A percentile compares a stretch with the other conserved stretches of the same genome.
Conservation (phyloP, 2,888 invertebrate species). For the Drosophila cognata region DNA sequence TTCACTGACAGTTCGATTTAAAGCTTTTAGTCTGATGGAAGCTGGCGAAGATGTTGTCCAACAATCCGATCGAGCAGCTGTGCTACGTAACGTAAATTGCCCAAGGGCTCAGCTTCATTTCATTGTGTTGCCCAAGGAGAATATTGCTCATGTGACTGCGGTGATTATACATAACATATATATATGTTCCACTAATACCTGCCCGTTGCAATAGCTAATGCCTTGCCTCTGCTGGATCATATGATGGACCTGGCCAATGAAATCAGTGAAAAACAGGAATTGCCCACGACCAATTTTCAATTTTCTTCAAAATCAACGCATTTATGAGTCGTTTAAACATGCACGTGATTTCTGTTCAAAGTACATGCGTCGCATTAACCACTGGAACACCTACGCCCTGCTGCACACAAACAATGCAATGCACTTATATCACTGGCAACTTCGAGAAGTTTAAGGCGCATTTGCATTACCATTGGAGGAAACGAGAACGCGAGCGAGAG, state of each 20-base stretch:
- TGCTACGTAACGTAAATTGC: conserved; percentile 16
- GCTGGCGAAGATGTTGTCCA: conserved; percentile 29
- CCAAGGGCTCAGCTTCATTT: conserved; percentile 46
- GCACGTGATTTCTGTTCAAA: conserved; percentile 47
- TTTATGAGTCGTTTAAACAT: conserved; percentile 47
- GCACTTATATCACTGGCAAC: conserved; percentile 14
- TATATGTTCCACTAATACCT: neutral
- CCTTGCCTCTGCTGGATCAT: conserved; percentile 30
- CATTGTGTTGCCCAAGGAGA: conserved; percentile 32
- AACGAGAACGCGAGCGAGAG: neutral
- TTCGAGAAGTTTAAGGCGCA: conserved; percentile 32
- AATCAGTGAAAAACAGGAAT: conserved; percentile 8
- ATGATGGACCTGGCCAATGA: conserved; percentile 31
- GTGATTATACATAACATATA: conserved; percentile 1
- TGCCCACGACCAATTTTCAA: conserved; percentile 12
- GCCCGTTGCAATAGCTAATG: conserved; percentile 10
- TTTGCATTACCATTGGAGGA: conserved; percentile 35
- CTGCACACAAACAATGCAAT: conserved; percentile 31
- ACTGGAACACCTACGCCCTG: conserved; percentile 40
- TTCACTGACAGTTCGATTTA: neutral
- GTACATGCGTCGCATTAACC: conserved; percentile 18
- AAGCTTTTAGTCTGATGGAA: neutral
- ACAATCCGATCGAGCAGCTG: conserved; percentile 36
- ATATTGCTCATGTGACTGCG: conserved; percentile 28
- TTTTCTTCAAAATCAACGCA: conserved; percentile 42